A percentile compares a stretch with the other conserved stretches of the same genome.
These are phyloP conservation scores for Elephantulus edwardii DNA, from an alignment of 2,113 vertebrate genomes.

Conservation along the genomic window DNA sequence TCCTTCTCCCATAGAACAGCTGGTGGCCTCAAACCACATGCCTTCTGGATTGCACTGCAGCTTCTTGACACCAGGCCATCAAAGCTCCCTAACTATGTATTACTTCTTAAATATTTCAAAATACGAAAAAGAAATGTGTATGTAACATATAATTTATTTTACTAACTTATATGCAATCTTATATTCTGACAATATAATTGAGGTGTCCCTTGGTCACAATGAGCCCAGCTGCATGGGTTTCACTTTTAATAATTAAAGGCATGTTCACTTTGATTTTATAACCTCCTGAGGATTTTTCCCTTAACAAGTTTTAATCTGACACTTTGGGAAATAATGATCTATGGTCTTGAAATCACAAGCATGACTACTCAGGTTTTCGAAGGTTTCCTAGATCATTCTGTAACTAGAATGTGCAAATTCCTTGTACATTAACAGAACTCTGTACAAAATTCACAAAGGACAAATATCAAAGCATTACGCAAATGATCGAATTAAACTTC, in stretches of 20 bases:
- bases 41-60: too few species aligned
- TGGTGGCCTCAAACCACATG: too few species aligned
- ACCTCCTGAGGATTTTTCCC: neutral
- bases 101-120: neutral
- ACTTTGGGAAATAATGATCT: neutral
- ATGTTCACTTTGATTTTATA: neutral
- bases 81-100: too few species aligned
- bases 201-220: neutral
- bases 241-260: conserved; percentile 24
- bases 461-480: neutral
- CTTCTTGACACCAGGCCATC: too few species aligned
- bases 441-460: conserved; percentile 11
- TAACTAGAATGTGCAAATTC: conserved; percentile 17
- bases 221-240: neutral
- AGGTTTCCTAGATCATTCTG: neutral
- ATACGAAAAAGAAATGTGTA: neutral
- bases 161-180: neutral
- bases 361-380: neutral
- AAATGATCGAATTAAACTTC: neutral
- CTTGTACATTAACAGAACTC: neutral
- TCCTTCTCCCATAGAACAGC: too few species aligned
- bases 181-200: neutral
- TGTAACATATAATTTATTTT: neutral
- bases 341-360: conserved; percentile 20
- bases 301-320: neutral